Evolutionary conservation across 2,113 vertebrate genomes (phyloP).

Genomic region (Lepisosteus oculatus): DNA sequence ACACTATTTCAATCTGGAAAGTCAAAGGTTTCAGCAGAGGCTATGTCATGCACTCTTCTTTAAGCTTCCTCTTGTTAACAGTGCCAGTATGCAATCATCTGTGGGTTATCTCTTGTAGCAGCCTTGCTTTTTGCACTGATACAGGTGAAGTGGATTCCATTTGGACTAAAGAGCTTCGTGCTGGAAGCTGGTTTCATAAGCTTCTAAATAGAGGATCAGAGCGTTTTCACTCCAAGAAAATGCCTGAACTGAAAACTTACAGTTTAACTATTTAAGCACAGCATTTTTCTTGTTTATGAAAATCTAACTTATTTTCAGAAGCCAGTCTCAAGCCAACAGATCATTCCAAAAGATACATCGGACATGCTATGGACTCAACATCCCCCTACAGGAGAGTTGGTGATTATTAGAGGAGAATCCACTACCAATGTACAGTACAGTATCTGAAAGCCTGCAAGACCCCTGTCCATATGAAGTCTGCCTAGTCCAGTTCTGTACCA

Average conservation of each 20-base stretch:
- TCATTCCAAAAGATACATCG: too few relatives aligned
- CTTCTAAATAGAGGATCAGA: constrained; percentile 22
- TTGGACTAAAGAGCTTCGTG: background rate
- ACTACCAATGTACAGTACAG: too few relatives aligned
- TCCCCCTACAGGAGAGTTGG: too few relatives aligned
- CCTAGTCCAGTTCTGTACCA: too few relatives aligned
- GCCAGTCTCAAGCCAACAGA: too few relatives aligned
- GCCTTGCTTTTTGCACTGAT: background rate
- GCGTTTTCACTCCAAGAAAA: background rate
- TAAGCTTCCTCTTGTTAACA: background rate
- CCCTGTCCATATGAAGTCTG: too few relatives aligned
- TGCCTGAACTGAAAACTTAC: background rate
- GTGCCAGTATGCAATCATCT: background rate
- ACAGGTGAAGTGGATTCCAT: constrained; percentile 6
- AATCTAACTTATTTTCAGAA: too few relatives aligned
- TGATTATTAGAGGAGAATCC: too few relatives aligned
- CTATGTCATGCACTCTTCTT: background rate
- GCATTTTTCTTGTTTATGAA: too few relatives aligned
- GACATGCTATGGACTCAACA: too few relatives aligned
- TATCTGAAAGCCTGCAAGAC: too few relatives aligned
- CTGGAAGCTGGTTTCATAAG: background rate
- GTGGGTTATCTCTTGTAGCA: constrained; percentile 3
- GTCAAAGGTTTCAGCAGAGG: background rate
- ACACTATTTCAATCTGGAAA: constrained; percentile 3
- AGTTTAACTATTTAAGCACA: background rate